Conservation (phyloP, 2,113 vertebrate species). For the Notarius quadriscutis region DNA sequence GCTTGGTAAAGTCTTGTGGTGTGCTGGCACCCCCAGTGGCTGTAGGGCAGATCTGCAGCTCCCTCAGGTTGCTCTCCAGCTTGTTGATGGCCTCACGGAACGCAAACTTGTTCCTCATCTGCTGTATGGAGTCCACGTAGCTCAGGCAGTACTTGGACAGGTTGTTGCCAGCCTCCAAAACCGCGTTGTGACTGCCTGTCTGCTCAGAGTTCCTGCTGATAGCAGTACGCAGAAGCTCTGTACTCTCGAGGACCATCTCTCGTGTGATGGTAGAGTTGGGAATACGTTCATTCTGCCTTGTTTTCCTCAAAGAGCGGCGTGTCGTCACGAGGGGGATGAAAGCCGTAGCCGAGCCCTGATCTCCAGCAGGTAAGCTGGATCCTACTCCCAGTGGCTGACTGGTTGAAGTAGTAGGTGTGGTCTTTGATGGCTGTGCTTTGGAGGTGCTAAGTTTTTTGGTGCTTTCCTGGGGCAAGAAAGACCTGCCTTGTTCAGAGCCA, state of each 20-base stretch:
- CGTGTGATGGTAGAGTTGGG: conserved; percentile 86
- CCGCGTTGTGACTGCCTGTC: conserved; percentile 89
- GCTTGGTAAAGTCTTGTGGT: conserved; percentile 94
- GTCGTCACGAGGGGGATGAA: conserved; percentile 91
- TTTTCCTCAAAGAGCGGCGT: conserved; percentile 89
- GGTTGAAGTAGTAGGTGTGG: conserved; percentile 64
- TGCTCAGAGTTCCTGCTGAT: conserved; percentile 91
- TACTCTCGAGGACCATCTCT: conserved; percentile 86
- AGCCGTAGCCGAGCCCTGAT: conserved; percentile 74
- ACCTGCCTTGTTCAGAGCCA: conserved; percentile 65
- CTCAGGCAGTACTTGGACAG: conserved; percentile 91
- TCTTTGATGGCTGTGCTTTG: conserved; percentile 79
- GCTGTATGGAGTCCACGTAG: conserved; percentile 97
- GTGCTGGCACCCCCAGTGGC: conserved; percentile 80
- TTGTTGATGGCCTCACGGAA: conserved; percentile 98
- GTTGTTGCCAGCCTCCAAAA: conserved; percentile 96
- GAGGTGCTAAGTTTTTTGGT: conserved; percentile 79
- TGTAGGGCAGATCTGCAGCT: conserved; percentile 93
- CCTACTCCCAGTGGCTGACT: conserved; percentile 60
- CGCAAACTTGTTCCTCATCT: conserved; percentile 97
- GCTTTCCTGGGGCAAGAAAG: conserved; percentile 60
- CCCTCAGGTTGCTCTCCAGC: conserved; percentile 88
- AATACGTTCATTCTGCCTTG: conserved; percentile 84
- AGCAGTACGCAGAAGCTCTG: conserved; percentile 82
- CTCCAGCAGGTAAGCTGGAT: conserved; percentile 48